Evolutionary conservation across 2,797 vertebrate genomes (phyloP).

Genomic region (Tokudaia muenninki): DNA sequence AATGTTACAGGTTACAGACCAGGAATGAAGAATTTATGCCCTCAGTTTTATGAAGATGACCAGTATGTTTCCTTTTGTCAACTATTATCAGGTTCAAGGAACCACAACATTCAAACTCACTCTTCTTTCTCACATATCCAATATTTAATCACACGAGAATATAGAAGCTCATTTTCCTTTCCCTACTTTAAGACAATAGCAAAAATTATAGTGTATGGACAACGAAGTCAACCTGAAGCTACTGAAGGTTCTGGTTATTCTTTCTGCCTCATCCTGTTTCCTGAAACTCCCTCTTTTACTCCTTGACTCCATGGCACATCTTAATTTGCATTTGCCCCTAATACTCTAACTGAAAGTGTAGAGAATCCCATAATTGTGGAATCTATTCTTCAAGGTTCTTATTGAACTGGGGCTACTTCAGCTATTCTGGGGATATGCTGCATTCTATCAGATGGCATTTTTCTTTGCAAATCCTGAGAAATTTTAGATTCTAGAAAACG

Average conservation of each 20-base stretch:
- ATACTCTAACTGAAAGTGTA: background rate
- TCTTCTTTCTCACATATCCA: background rate
- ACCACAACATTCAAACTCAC: too few relatives aligned
- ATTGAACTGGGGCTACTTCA: background rate
- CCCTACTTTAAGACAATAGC: background rate
- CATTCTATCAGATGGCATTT: background rate
- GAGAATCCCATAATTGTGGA: background rate
- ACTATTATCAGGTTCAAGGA: background rate
- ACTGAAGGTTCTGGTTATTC: background rate
- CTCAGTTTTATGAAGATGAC: background rate
- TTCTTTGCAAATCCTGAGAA: background rate
- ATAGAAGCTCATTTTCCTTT: background rate
- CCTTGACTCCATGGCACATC: background rate
- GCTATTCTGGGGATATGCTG: background rate
- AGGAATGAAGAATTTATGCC: background rate
- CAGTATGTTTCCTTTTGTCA: background rate
- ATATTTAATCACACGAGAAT: background rate
- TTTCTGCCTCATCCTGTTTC: background rate
- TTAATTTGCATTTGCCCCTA: background rate
- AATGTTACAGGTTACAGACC: background rate
- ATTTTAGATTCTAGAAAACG: background rate
- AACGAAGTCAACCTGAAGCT: background rate
- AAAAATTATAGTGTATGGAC: background rate
- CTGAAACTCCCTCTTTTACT: background rate
- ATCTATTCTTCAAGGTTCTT: background rate